Percentiles rank a stretch among this genome's conserved stretches.
Evolutionary conservation across 2,888 invertebrate genomes (phyloP).

Genomic region (Syrista parreyssii): DNA sequence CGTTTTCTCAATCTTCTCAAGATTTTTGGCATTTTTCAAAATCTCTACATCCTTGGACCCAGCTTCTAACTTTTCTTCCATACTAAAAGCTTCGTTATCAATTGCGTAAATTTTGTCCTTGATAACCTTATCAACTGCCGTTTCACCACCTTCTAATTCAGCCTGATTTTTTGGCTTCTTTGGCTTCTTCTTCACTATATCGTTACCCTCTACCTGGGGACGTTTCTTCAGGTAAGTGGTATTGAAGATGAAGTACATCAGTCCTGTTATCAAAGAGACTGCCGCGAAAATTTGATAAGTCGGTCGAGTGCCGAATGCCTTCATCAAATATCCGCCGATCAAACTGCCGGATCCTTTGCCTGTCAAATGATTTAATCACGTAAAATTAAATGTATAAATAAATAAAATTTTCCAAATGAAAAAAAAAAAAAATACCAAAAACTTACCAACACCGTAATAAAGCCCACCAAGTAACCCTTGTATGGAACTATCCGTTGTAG

Average conservation of each 20-base stretch:
- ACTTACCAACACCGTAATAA: conserved; percentile 82
- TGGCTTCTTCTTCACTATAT: conserved; percentile 71
- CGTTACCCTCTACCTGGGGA: conserved; percentile 68
- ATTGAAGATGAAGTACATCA: conserved; percentile 78
- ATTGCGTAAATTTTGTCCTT: conserved; percentile 15
- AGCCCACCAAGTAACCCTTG: conserved; percentile 83
- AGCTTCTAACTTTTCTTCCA: conserved; percentile 8
- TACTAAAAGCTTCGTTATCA: conserved; percentile 33
- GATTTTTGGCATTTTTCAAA: conserved; percentile 50
- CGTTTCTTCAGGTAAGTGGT: conserved; percentile 73
- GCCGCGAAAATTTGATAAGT: conserved; percentile 79
- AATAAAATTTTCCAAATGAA: neutral
- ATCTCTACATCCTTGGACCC: conserved; percentile 38
- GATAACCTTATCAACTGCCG: conserved; percentile 23
- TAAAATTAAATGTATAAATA: neutral
- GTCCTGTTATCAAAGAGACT: conserved; percentile 73
- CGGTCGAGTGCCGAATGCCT: conserved; percentile 76
- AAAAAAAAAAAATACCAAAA: too few relatives aligned
- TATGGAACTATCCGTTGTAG: conserved; percentile 80
- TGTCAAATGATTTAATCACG: conserved; percentile 54
- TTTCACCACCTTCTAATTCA: conserved; percentile 31
- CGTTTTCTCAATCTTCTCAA: conserved; percentile 44
- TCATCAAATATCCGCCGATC: conserved; percentile 81
- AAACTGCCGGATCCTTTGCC: conserved; percentile 82
- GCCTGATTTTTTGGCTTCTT: conserved; percentile 38